phyloP scores from a whole-genome alignment of 2,888 invertebrate species.

The Dasypolia templi region DNA sequence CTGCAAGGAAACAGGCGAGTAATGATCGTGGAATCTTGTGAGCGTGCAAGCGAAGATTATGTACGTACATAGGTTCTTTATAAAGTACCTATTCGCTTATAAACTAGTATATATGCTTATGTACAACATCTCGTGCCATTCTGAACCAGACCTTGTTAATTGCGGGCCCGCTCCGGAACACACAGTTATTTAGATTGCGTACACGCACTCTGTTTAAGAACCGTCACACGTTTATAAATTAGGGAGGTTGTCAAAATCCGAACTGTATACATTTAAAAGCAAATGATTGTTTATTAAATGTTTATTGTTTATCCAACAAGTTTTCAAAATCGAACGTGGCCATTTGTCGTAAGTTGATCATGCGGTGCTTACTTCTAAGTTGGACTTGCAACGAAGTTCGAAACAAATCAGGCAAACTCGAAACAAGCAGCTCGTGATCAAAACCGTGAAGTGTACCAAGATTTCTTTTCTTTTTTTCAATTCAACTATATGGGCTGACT shows the following conservation, averaged over 20 bases:
- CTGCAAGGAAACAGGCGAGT: slow-evolving; percentile 53
- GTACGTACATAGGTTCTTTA: slow-evolving; percentile 52
- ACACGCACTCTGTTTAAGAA: slow-evolving; percentile 54
- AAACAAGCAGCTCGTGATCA: not conserved
- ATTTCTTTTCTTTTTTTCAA: not conserved
- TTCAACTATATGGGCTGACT: too few relatives aligned
- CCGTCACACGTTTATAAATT: slow-evolving; percentile 23
- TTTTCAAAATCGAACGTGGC: not conserved
- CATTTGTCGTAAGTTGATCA: not conserved
- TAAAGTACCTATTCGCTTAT: slow-evolving; percentile 55
- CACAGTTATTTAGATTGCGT: slow-evolving; percentile 77
- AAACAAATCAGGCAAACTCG: not conserved
- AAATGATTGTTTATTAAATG: not conserved
- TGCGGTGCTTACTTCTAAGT: not conserved
- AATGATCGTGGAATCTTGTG: slow-evolving; percentile 49
- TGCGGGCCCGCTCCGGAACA: slow-evolving; percentile 71
- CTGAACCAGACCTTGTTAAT: slow-evolving; percentile 81
- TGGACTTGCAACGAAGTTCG: not conserved
- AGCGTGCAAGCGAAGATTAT: slow-evolving; percentile 40
- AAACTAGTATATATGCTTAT: slow-evolving; percentile 55
- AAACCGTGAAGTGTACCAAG: not conserved
- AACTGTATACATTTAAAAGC: not conserved
- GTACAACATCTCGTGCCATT: slow-evolving; percentile 70
- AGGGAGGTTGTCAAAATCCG: not conserved
- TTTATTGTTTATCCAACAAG: not conserved